Evolutionary conservation across 1,140 invertebrate species (phyloP).

Genomic region (Diachasma alloeum): DNA sequence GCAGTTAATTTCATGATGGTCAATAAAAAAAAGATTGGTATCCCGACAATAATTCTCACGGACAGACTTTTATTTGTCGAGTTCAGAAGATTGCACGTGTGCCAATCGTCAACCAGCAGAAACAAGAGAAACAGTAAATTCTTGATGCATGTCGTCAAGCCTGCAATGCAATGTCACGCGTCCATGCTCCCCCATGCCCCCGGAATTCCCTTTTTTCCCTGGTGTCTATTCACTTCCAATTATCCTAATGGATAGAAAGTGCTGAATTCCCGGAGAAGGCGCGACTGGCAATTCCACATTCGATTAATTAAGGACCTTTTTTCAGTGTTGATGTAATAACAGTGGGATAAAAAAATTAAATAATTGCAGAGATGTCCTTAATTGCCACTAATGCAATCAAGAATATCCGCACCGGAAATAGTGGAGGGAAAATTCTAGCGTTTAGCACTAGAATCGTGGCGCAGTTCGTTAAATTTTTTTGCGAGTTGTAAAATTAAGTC

Average conservation of each 20-base stretch:
- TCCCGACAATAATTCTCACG: background rate
- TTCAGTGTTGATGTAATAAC: background rate
- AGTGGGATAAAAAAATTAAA: background rate
- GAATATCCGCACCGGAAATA: too few species aligned
- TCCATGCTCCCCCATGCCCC: background rate
- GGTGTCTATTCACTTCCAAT: conserved; percentile 6
- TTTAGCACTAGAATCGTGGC: too few species aligned
- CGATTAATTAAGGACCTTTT: background rate
- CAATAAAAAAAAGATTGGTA: conserved; percentile 14
- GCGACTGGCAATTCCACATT: background rate
- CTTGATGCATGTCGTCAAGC: background rate
- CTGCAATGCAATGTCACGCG: background rate
- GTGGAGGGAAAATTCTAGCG: too few species aligned
- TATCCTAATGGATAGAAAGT: conserved; percentile 17
- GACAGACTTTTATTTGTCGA: background rate
- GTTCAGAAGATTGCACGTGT: background rate
- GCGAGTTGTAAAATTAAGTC: too few species aligned
- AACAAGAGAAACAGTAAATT: background rate
- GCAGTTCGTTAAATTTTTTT: too few species aligned
- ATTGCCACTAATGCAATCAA: too few species aligned
- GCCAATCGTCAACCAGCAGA: background rate
- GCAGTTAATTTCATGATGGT: conserved; percentile 16
- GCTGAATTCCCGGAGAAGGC: conserved; percentile 2
- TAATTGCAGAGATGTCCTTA: background rate
- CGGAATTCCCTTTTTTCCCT: background rate